These are phyloP conservation scores for Etheostoma nigrum DNA, from an alignment of 2,797 vertebrate species.

Conservation along the genomic window DNA sequence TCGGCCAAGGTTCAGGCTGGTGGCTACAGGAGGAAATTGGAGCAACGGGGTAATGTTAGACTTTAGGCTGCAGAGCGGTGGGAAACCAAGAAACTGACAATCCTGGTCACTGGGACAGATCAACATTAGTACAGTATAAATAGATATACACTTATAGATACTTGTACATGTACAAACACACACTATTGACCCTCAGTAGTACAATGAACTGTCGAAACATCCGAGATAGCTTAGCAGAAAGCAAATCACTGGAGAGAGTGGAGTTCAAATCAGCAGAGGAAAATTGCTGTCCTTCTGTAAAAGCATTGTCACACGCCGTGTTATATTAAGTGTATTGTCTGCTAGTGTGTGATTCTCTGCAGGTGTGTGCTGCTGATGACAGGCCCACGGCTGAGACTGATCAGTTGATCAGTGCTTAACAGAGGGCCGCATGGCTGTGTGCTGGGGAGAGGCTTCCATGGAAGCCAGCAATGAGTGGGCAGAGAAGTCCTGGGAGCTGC, in stretches of 20 bases:
- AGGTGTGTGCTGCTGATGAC: too few species aligned
- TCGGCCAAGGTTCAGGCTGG: slow-evolving; percentile 33
- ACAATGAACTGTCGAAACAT: slow-evolving; percentile 33
- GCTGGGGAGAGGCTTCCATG: too few species aligned
- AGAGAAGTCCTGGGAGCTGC: too few species aligned
- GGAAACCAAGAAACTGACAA: slow-evolving; percentile 37
- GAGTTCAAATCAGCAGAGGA: slow-evolving; percentile 1
- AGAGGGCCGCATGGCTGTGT: too few species aligned
- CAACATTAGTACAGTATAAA: slow-evolving; percentile 39
- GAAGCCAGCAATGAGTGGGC: too few species aligned
- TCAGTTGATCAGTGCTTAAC: too few species aligned
- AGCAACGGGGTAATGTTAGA: slow-evolving; percentile 28
- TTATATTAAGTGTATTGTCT: too few species aligned
- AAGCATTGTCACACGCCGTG: too few species aligned
- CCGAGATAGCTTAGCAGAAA: slow-evolving; percentile 30
- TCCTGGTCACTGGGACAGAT: slow-evolving; percentile 33
- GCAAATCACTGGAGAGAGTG: slow-evolving; percentile 28
- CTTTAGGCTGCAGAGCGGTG: slow-evolving; percentile 49
- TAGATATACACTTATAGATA: slow-evolving; percentile 6
- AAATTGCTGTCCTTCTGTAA: slow-evolving; percentile 16
- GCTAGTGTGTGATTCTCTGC: too few species aligned
- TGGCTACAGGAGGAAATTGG: slow-evolving; percentile 57
- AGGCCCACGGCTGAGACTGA: too few species aligned
- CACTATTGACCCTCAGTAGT: slow-evolving; percentile 35
- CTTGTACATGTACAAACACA: slow-evolving; percentile 22